Conservation (phyloP, 2,888 invertebrate genomes). For the Galerucella pusilla region DNA sequence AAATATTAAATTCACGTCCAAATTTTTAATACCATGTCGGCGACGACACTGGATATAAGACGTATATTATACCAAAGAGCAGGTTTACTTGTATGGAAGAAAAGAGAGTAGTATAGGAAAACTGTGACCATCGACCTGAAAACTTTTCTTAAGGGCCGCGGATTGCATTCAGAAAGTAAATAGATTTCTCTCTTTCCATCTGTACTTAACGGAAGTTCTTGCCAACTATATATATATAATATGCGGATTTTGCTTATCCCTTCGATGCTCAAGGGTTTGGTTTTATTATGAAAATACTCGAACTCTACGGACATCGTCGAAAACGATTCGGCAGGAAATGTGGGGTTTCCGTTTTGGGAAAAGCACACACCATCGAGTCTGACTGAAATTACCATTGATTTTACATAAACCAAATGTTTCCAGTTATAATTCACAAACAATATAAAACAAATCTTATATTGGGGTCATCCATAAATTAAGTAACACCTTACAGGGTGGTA, state of each 20-base stretch:
- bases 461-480: no score
- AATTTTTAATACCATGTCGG: background rate
- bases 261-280: background rate
- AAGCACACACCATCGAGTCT: no score
- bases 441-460: no score
- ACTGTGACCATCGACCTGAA: constrained; percentile 33
- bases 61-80: constrained; percentile 5
- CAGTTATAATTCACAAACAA: no score
- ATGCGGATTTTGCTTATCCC: constrained; percentile 7
- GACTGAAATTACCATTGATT: no score
- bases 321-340: background rate
- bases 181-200: constrained; percentile 29
- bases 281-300: background rate
- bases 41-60: constrained; percentile 17
- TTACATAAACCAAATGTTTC: no score
- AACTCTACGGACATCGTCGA: background rate
- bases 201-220: constrained; percentile 25
- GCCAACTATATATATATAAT: background rate
- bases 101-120: constrained; percentile 18
- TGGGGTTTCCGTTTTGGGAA: no score
- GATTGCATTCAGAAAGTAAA: constrained; percentile 30
- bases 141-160: constrained; percentile 29
- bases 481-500: no score
- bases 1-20: no score
- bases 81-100: constrained; percentile 20